Evolutionary conservation across 1,140 invertebrate species (phyloP).

Genomic region (Apis florea): DNA sequence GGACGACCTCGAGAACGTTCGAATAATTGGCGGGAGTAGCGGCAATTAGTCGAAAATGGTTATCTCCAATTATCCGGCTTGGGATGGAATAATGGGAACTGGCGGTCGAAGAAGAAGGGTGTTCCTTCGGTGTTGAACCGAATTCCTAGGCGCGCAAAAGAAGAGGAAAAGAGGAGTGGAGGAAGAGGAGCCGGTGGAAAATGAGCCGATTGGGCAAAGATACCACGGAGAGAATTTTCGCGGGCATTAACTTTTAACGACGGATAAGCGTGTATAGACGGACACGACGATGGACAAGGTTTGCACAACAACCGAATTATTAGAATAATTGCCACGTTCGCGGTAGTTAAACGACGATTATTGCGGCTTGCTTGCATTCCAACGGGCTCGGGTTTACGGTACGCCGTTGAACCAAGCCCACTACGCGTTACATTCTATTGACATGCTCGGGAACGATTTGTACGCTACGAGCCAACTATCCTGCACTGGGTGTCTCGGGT

Average conservation of each 20-base stretch:
- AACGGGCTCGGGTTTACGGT: neutral
- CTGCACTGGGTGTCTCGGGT: neutral
- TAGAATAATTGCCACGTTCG: constrained; percentile 41
- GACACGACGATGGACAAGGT: constrained; percentile 8
- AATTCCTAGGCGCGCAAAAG: constrained; percentile 21
- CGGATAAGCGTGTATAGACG: neutral
- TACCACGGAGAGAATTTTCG: constrained; percentile 19
- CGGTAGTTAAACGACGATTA: constrained; percentile 48
- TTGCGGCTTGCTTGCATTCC: constrained; percentile 33
- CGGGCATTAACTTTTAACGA: constrained; percentile 31
- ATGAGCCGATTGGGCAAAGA: constrained; percentile 29
- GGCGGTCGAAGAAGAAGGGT: neutral
- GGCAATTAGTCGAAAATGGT: constrained; percentile 53
- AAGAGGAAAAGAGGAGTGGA: constrained; percentile 10
- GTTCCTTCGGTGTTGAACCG: too few species aligned
- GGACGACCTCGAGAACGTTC: constrained; percentile 47
- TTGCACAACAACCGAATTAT: constrained; percentile 50
- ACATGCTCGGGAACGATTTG: constrained; percentile 47
- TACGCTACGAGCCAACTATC: neutral
- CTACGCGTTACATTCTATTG: constrained; percentile 37
- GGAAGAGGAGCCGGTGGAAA: constrained; percentile 4
- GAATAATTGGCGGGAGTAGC: constrained; percentile 50
- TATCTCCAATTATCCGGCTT: constrained; percentile 40
- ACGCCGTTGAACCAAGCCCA: constrained; percentile 22
- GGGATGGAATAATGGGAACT: constrained; percentile 37